These are phyloP conservation scores for Hirudinaria manillensis DNA, from an alignment of 2,888 invertebrate species.

Conservation along the genomic window DNA sequence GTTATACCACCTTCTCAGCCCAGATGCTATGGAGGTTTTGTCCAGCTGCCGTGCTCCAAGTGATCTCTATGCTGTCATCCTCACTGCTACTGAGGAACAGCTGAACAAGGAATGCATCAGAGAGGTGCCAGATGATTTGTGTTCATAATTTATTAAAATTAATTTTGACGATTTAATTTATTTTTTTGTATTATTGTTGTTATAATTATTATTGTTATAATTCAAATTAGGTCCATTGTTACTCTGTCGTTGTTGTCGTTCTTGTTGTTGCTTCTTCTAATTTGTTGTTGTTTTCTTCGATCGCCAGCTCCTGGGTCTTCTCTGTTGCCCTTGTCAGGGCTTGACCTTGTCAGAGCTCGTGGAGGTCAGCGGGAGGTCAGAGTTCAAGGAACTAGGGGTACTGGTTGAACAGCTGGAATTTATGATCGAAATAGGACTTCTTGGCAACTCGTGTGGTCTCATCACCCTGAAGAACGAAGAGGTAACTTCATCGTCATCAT, in stretches of 20 bases:
- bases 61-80: no score
- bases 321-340: slow-evolving; percentile 45
- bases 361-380: neutral
- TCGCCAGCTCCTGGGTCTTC: slow-evolving; percentile 40
- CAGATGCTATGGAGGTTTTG: no score
- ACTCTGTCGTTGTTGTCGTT: no score
- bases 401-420: neutral
- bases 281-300: slow-evolving; percentile 43
- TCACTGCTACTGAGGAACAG: no score
- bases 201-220: neutral
- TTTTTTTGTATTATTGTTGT: neutral
- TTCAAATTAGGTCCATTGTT: no score
- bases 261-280: slow-evolving; percentile 37
- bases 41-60: no score
- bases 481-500: no score
- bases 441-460: no score
- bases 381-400: neutral
- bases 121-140: no score
- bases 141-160: neutral
- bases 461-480: no score
- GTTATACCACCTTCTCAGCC: no score
- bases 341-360: neutral
- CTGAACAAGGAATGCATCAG: no score
- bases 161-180: neutral
- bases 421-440: neutral